These are phyloP conservation scores for Siniperca chuatsi DNA, from an alignment of 2,113 vertebrate species.

Conservation along the genomic window DNA sequence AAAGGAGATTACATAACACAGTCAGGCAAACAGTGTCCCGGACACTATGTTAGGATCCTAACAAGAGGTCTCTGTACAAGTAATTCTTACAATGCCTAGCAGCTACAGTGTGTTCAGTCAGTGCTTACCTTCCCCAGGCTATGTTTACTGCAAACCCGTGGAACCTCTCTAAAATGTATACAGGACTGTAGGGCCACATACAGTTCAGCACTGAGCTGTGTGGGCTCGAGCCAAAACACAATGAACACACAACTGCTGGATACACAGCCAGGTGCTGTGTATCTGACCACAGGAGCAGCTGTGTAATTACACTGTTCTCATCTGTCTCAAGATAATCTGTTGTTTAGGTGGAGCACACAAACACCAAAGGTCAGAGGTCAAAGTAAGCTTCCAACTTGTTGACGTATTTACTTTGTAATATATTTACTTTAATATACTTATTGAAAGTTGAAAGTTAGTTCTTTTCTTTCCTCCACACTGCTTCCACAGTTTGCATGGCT, in stretches of 20 bases:
- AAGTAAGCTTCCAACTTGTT: slow-evolving; percentile 7
- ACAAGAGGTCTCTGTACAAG: slow-evolving; percentile 43
- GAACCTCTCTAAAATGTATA: slow-evolving; percentile 79
- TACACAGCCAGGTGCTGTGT: slow-evolving; percentile 70
- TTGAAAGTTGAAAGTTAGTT: background rate
- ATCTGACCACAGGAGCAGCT: slow-evolving; percentile 70
- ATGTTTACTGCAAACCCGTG: slow-evolving; percentile 71
- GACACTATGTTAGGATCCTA: slow-evolving; percentile 13
- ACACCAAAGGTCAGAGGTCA: slow-evolving; percentile 64
- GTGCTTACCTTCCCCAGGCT: slow-evolving; percentile 58
- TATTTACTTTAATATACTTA: background rate
- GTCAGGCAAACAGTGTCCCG: slow-evolving; percentile 50
- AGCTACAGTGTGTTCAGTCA: slow-evolving; percentile 50
- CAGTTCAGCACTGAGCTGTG: slow-evolving; percentile 55
- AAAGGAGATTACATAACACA: slow-evolving; percentile 65
- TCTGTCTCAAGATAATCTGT: slow-evolving; percentile 43
- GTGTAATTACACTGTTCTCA: slow-evolving; percentile 58
- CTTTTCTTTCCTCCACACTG: background rate
- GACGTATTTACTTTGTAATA: slow-evolving; percentile 14
- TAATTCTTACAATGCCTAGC: slow-evolving; percentile 50
- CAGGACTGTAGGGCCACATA: slow-evolving; percentile 62
- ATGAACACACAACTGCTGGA: slow-evolving; percentile 50
- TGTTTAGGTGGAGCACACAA: slow-evolving; percentile 58
- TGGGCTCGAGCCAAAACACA: slow-evolving; percentile 36
- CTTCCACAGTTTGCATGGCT: no score